These are phyloP conservation scores for Tipula confusa DNA, from an alignment of 2,888 invertebrate genomes.

Conservation along the genomic window DNA sequence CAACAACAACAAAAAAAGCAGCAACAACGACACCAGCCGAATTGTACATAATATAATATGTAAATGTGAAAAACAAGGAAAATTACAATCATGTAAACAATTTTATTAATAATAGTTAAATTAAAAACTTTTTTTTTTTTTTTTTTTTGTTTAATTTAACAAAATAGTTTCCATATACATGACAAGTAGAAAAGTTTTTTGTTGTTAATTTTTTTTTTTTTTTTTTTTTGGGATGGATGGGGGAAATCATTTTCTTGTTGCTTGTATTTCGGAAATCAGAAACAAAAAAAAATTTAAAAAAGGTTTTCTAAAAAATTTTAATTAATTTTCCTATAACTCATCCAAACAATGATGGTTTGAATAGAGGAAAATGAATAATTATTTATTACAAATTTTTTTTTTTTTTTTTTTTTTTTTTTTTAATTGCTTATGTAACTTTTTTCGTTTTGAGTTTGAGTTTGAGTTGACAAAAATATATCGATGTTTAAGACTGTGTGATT, in stretches of 20 bases:
- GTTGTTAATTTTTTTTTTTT: neutral
- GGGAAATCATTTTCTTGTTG: slow-evolving; percentile 21
- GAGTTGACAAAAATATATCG: slow-evolving; percentile 20
- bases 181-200: neutral
- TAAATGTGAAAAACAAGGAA: neutral
- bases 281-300: neutral
- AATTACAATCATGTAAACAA: slow-evolving; percentile 14
- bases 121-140: too few species aligned
- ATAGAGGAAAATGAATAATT: slow-evolving; percentile 9
- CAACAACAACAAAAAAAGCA: neutral
- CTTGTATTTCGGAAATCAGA: neutral
- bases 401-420: too few species aligned
- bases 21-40: neutral
- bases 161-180: neutral
- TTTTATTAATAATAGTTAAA: neutral
- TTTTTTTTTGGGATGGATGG: neutral
- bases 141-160: too few species aligned
- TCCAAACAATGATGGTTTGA: neutral
- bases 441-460: neutral
- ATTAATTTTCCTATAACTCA: slow-evolving; percentile 20
- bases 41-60: neutral
- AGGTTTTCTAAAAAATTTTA: slow-evolving; percentile 5
- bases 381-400: neutral
- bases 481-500: slow-evolving; percentile 25
- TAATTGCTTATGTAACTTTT: slow-evolving; percentile 15